Evolutionary conservation across 2,888 invertebrate genomes (phyloP), one percentile per base, ranked within the genome.

Genomic region (Onchidella celtica): DNA sequence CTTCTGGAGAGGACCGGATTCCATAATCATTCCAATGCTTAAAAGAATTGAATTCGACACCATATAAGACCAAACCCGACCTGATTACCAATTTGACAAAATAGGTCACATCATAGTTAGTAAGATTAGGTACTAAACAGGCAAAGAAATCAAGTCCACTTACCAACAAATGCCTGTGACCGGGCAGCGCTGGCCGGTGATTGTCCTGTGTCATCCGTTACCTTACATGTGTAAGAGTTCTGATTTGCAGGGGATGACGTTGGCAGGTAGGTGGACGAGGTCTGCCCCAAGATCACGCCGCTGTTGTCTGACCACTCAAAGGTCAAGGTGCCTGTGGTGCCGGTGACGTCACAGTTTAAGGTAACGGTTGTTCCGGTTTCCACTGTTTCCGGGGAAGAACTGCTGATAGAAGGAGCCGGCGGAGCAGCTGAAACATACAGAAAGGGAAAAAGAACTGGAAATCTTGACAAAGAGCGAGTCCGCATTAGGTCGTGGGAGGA

Each of bases 211-310:
- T 61, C 61, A 27, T 61, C 61, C 6, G 61, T 61, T 9, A 61
- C 61, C 61, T 61, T 61, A n/a, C 61, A 61, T n/a, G 61, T 61
- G 61, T 61, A 61, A 6, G 61, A 24, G 9, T 47, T 17, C 47
- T 47, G 47, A 6, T 11, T 6, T 6, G 6, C 61, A 6, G 61
- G 6, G n/a, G 61, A 4, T n/a, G 61, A 21, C n/a, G 61, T 61
- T n/a, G n/a, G n/a, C 11, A n/a, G n/a, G n/a, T 24, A 27, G 11
- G 21, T 27, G 61, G 61, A 27, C 6, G 27, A 6, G 4, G 27
- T 27, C n/a, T 61, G 61, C 21, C 61, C 61, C 4, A 6, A 21
- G 61, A 61, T 61, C n/a, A 61, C 61, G 11, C 61, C 61, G 61
- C n/a, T 27, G 4, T 9, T 14, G n/a, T 61, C 61, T 6, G 6